phyloP scores from a whole-genome alignment of 2,888 invertebrate genomes.

The Celastrina argiolus region DNA sequence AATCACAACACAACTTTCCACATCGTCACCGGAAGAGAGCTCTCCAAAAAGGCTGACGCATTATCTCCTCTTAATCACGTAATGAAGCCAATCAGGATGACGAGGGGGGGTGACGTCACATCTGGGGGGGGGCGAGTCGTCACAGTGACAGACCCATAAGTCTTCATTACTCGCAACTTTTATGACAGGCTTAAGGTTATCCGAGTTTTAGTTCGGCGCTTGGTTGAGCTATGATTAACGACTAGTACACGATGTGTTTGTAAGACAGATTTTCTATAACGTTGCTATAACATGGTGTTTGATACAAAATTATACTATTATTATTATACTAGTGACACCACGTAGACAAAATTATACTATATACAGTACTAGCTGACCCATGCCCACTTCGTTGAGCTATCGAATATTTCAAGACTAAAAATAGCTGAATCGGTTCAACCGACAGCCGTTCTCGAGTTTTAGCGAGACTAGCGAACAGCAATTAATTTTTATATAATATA shows the following conservation, averaged over 20 bases:
- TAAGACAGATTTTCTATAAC: no score
- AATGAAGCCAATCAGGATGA: slow-evolving; percentile 37
- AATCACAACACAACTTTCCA: background rate
- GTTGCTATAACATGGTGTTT: no score
- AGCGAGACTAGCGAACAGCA: no score
- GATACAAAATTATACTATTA: no score
- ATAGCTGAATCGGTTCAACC: no score
- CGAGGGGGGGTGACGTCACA: background rate
- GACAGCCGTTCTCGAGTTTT: no score
- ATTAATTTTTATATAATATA: no score
- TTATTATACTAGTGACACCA: no score
- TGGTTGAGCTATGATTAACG: background rate
- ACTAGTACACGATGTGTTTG: background rate
- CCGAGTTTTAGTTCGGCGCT: slow-evolving; percentile 30
- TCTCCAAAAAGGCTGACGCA: slow-evolving; percentile 4
- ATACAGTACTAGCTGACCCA: no score
- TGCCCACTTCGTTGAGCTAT: no score
- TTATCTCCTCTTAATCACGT: slow-evolving; percentile 23
- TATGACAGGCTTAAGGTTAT: slow-evolving; percentile 50
- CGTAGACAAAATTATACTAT: no score
- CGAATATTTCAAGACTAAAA: no score
- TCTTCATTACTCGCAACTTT: slow-evolving; percentile 72
- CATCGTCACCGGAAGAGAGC: background rate
- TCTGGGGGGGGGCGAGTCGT: background rate
- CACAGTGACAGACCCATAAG: slow-evolving; percentile 59